Conservation (phyloP, 2,888 invertebrate species). For the Agrotis segetum region DNA sequence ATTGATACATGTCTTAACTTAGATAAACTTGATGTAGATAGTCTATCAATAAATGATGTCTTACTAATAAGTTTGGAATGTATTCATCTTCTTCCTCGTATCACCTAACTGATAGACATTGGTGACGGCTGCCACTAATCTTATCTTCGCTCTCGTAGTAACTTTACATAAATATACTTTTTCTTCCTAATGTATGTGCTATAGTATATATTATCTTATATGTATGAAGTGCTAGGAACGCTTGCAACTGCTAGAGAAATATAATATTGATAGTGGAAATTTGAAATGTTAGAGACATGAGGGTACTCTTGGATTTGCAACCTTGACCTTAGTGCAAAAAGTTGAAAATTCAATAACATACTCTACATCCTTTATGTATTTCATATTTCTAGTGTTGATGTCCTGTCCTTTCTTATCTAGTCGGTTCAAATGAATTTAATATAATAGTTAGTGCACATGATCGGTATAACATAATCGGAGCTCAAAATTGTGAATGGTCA, state of each 20-base stretch:
- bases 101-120: constrained; percentile 39
- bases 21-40: constrained; percentile 25
- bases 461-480: constrained; percentile 41
- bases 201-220: constrained; percentile 53
- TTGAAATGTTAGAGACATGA: neutral
- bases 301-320: neutral
- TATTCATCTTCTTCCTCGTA: constrained; percentile 11
- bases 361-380: neutral
- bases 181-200: constrained; percentile 56
- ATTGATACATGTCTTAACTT: constrained; percentile 12
- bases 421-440: constrained; percentile 47
- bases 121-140: constrained; percentile 73
- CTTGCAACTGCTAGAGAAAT: constrained; percentile 57
- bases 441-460: constrained; percentile 36
- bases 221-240: constrained; percentile 56
- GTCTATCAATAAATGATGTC: constrained; percentile 14
- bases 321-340: neutral
- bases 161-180: constrained; percentile 38
- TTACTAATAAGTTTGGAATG: constrained; percentile 46
- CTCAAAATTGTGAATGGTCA: constrained; percentile 61
- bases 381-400: neutral
- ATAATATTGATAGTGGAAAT: constrained; percentile 3
- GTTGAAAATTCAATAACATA: constrained; percentile 1
- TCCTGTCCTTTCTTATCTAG: constrained; percentile 51
- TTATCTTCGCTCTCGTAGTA: constrained; percentile 38